Evolutionary conservation across 2,113 vertebrate genomes (phyloP).

Genomic region (Nymphicus hollandicus): DNA sequence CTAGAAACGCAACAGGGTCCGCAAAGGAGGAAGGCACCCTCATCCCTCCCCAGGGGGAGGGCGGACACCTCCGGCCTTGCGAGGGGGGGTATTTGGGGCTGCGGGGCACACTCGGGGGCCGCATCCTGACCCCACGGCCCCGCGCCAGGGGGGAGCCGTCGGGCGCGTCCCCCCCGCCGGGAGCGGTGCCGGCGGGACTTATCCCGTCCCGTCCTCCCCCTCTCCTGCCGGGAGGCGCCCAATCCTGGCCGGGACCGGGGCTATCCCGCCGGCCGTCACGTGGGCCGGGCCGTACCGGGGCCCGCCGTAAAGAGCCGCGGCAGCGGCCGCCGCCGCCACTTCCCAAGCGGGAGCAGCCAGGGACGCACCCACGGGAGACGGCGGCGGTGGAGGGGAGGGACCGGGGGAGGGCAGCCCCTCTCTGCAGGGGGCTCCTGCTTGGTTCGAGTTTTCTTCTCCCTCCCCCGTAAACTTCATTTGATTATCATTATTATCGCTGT

Average conservation of each 20-base stretch:
- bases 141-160: neutral
- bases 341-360: conserved; percentile 75
- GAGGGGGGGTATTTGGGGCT: neutral
- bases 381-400: neutral
- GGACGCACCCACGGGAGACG: conserved; percentile 39
- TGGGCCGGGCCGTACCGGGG: conserved; percentile 70
- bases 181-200: neutral
- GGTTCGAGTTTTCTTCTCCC: neutral
- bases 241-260: conserved; percentile 29
- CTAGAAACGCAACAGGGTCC: neutral
- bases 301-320: conserved; percentile 71
- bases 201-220: neutral
- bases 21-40: neutral
- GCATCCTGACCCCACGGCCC: neutral
- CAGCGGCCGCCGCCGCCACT: conserved; percentile 58
- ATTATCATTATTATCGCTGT: neutral
- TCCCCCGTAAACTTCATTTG: neutral
- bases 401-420: neutral
- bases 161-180: neutral
- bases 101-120: neutral
- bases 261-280: conserved; percentile 77
- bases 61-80: neutral
- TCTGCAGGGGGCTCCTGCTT: neutral
- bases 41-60: neutral
- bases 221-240: conserved; percentile 2